Conservation (phyloP, 2,888 invertebrate genomes). For the Spodoptera littoralis region DNA sequence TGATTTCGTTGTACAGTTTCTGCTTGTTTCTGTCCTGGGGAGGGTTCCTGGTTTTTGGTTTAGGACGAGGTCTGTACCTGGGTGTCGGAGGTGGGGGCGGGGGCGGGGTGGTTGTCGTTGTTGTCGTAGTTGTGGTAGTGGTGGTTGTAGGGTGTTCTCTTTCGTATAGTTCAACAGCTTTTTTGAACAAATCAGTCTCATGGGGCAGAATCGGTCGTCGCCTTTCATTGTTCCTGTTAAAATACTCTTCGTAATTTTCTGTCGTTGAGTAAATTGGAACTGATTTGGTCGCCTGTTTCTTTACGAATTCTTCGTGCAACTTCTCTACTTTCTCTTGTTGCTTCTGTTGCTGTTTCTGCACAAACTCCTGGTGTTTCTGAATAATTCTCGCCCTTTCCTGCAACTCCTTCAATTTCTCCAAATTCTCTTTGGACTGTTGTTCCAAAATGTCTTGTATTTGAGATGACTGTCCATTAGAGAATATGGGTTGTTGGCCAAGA, state of each 20-base stretch:
- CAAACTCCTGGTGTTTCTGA: conserved; percentile 93
- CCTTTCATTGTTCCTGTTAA: conserved; percentile 76
- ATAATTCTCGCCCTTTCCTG: conserved; percentile 92
- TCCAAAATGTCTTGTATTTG: conserved; percentile 89
- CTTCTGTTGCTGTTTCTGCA: conserved; percentile 94
- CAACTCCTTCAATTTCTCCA: conserved; percentile 90
- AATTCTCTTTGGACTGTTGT: conserved; percentile 89
- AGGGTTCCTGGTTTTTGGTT: conserved; percentile 77
- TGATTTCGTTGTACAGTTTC: conserved; percentile 89
- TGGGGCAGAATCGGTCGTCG: conserved; percentile 89
- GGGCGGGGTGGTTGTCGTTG: conserved; percentile 85
- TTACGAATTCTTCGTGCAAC: conserved; percentile 91
- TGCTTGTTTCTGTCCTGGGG: conserved; percentile 88
- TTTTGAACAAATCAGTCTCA: conserved; percentile 90
- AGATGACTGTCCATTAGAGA: conserved; percentile 84
- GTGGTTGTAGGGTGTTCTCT: conserved; percentile 91
- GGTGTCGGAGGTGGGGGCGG: conserved; percentile 74
- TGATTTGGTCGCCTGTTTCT: conserved; percentile 91
- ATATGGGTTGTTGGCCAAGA: conserved; percentile 79
- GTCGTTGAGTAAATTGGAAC: conserved; percentile 86
- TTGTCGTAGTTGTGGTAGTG: conserved; percentile 91
- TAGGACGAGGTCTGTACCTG: conserved; percentile 74
- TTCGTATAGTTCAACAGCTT: conserved; percentile 91
- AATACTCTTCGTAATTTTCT: conserved; percentile 82
- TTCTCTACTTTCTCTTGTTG: conserved; percentile 93